A percentile compares a stretch with the other conserved stretches of the same genome.
phyloP scores from a whole-genome alignment of 2,888 invertebrate species.

The Archips crataeganus region DNA sequence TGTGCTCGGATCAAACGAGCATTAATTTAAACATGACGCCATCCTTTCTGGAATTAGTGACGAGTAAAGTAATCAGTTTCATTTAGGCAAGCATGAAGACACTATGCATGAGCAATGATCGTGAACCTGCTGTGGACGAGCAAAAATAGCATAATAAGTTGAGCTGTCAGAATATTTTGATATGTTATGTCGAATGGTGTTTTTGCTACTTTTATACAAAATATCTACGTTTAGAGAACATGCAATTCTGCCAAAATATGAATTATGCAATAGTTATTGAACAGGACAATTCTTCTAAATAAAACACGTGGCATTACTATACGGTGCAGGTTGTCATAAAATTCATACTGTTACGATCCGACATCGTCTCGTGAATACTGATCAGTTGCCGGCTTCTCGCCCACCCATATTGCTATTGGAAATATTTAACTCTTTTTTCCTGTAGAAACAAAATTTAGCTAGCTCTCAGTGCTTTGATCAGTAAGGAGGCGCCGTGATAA shows the following conservation, averaged over 20 bases:
- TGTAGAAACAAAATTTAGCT: neutral
- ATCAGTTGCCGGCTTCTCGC: constrained; percentile 9
- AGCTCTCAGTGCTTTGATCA: too few relatives aligned
- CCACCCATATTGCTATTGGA: constrained; percentile 29
- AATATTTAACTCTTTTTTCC: constrained; percentile 7
- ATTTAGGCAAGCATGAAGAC: constrained; percentile 5
- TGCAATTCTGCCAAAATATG: neutral
- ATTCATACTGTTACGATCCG: constrained; percentile 10
- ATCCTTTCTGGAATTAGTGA: constrained; percentile 7
- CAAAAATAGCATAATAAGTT: neutral
- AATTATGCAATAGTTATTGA: neutral
- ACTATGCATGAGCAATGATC: neutral
- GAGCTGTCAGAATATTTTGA: neutral
- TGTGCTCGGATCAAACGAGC: neutral
- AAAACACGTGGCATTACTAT: constrained; percentile 5
- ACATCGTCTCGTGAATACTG: constrained; percentile 17
- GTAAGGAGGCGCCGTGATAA: too few relatives aligned
- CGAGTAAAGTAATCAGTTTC: constrained; percentile 10
- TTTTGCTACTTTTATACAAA: neutral
- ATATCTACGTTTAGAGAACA: neutral
- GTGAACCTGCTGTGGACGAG: constrained; percentile 1
- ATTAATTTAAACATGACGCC: constrained; percentile 8
- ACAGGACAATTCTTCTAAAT: constrained; percentile 1
- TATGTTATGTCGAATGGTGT: neutral
- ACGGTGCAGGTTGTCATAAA: constrained; percentile 27